Evolutionary conservation across 2,113 vertebrate species (phyloP), one percentile per base, ranked within the genome.

Genomic region (Sander lucioperca): DNA sequence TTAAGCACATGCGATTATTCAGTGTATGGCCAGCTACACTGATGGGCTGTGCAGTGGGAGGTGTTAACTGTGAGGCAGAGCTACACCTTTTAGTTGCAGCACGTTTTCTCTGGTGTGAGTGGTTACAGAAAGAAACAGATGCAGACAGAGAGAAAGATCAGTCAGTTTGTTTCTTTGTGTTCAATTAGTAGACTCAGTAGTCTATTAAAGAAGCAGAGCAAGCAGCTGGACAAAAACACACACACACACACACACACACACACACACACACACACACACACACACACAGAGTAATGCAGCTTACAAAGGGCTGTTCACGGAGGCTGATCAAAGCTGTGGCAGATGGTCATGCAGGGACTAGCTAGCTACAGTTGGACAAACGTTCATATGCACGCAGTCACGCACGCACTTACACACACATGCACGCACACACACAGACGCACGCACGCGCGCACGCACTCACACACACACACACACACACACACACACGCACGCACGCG

Each of bases 321-420:
- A 91, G 85, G 79, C 88, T 86, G 86, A 92, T 93, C 90, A 92
- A 92, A 93, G 89, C 85, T 79, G 83, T 87, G 77, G 90, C 93
- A 91, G 87, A 90, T 91, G 90, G 87, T 77, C 79, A 85, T 80
- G 85, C 89, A 83, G 86, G 50, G 80, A 83, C 82, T 54, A 74
- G 88, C 79, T 66, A 79, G 86, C 82, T 89, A 83, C 56, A 71
- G 78, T 88, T 90, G 84, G 79, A 88, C 62, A 85, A 43, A 43
- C 10, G 39, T 43, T 10, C 39, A 43, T 11, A 43, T 43, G 39
- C 39, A 43, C 39, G 33, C 33, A 30, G 30, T 30, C 74, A 81
- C 86, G 80, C 78, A 56, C 58, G 70, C 73, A 51, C 74, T 48
- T 71, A 53, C 53, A 74, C 61, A 68, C 68, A 23, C 78, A 51